Evolutionary conservation across 2,113 vertebrate species (phyloP).

Genomic region (Ellobius talpinus): DNA sequence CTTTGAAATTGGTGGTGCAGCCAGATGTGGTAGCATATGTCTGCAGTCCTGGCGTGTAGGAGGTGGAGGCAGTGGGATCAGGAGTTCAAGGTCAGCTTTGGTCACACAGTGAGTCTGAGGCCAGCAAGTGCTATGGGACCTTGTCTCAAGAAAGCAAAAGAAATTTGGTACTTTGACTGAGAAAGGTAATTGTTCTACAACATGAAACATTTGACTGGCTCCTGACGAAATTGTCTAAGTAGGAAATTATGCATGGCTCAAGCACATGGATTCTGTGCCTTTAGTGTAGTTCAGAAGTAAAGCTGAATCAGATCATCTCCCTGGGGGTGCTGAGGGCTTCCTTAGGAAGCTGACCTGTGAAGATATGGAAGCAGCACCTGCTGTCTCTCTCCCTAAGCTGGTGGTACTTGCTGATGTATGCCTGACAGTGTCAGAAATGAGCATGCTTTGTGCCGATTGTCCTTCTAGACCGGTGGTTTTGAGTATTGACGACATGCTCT

Average conservation of each 20-base stretch:
- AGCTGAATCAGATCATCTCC: constrained; percentile 15
- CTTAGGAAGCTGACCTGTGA: neutral
- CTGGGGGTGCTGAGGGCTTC: constrained; percentile 13
- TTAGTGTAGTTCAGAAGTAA: constrained; percentile 22
- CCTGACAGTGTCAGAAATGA: neutral
- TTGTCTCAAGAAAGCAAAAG: neutral
- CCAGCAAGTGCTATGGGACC: neutral
- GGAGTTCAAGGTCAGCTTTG: neutral
- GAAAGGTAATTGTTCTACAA: neutral
- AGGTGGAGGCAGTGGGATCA: too few species aligned
- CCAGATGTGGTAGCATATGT: neutral
- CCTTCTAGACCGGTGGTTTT: constrained; percentile 92
- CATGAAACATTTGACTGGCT: constrained; percentile 33
- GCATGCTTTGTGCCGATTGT: neutral
- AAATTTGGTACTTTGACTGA: neutral
- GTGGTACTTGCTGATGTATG: constrained; percentile 24
- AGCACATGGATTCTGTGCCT: constrained; percentile 8
- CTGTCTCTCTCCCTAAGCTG: constrained; percentile 32
- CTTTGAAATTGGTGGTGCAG: constrained; percentile 37
- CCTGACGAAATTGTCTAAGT: constrained; percentile 41
- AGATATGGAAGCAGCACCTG: neutral
- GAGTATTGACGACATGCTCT: constrained; percentile 89
- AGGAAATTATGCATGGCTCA: constrained; percentile 32
- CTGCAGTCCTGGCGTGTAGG: neutral
- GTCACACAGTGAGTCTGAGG: neutral